Evolutionary conservation across 2,888 invertebrate genomes (phyloP), one percentile per base, ranked within the genome.

Genomic region (Nomada goodeniana): DNA sequence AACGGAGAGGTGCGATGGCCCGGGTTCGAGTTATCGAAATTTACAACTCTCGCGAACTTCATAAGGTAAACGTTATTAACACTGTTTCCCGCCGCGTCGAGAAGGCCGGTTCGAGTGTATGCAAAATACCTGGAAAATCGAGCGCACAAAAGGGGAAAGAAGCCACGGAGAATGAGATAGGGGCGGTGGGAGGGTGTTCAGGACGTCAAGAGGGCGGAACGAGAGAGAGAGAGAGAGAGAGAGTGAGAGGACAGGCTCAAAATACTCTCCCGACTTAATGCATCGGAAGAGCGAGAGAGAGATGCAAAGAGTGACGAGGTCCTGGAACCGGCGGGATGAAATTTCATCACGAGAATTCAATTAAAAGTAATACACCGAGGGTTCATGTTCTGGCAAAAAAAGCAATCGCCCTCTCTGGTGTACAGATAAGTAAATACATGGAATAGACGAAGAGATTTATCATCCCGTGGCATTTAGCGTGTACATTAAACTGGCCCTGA

Each of bases 291-390:
- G 84, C 68, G 78, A 82, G 59, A 71, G 50, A 50, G 15, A 50
- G 60, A 0, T 23, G 50, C 36, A 60, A 13, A 52, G 36, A 44
- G 74, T 53, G 85, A 84, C 76, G 81, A 80, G 80, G 59, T 64
- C 77, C 15, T 47, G 69, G 79, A 75, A 71, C 69, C 78, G 77
- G 76, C 42, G 75, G 88, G 90, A 91, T 91, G 91, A 92, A 92
- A 92, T 92, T 93, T 92, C 91, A 92, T 91, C 90, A 88, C 86
- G 86, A 86, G 88, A 91, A 93, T 93, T 93, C 92, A 93, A 93
- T 93, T 93, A 93, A 93, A 93, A 92, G 89, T 92, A 91, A 92
- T 92, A 92, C 90, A 87, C 86, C 84, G 87, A 89, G 83, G 87
- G 85, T 79, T 86, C 84, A 83, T 64, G 72, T 77, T 71, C 52